Evolutionary conservation across 2,113 vertebrate species (phyloP).

Genomic region (Corvus moneduloides): DNA sequence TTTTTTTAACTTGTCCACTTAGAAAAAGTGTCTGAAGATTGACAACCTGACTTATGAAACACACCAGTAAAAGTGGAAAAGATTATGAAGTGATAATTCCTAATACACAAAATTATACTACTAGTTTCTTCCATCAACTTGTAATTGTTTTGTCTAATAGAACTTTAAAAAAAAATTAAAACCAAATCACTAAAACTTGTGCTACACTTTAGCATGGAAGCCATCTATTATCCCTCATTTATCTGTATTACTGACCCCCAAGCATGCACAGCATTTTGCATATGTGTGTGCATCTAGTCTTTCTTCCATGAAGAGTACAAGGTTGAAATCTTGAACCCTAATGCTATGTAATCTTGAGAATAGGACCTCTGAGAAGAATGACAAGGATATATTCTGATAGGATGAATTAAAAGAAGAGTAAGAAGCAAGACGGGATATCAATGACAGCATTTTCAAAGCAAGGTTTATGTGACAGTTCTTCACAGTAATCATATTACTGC

Average conservation of each 20-base stretch:
- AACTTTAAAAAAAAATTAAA: background rate
- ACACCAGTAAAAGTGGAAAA: background rate
- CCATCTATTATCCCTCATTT: background rate
- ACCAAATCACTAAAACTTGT: background rate
- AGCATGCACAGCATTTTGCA: background rate
- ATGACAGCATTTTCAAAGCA: background rate
- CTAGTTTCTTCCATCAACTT: background rate
- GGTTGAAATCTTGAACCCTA: background rate
- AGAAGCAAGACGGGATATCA: background rate
- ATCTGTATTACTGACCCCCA: background rate
- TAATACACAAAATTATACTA: background rate
- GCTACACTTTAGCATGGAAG: background rate
- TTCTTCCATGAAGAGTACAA: background rate
- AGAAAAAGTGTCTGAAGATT: background rate
- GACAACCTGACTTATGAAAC: background rate
- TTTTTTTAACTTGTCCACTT: background rate
- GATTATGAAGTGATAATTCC: background rate
- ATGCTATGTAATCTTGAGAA: background rate
- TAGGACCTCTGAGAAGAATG: background rate
- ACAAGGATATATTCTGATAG: background rate
- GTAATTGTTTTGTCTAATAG: background rate
- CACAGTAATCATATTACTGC: background rate
- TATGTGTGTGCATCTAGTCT: background rate
- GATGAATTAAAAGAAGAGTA: background rate
- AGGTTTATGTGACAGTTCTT: background rate